Percentiles rank a stretch among this genome's conserved stretches.
Conservation (phyloP, 2,888 invertebrate genomes). For the Pheosia tremula region DNA sequence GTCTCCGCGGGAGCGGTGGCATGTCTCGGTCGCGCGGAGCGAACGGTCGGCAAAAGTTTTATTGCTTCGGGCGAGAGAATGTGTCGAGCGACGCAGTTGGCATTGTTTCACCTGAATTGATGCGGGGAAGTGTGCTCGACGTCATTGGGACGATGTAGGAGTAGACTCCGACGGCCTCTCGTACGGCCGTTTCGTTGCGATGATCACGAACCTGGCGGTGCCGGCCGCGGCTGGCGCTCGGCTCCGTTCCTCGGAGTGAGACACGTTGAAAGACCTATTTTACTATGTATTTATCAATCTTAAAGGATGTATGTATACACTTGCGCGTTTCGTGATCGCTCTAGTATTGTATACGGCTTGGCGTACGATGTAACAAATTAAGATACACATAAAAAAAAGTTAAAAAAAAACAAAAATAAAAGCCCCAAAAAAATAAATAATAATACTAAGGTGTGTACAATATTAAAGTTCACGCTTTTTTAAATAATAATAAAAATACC, state of each 20-base stretch:
- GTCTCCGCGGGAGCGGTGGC: conserved; percentile 67
- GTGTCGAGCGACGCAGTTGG: conserved; percentile 26
- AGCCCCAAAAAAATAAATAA: conserved; percentile 60
- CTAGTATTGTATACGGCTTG: conserved; percentile 82
- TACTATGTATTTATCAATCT: conserved; percentile 75
- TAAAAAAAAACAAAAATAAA: conserved; percentile 53
- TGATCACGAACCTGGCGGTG: conserved; percentile 29
- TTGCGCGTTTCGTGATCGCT: conserved; percentile 67
- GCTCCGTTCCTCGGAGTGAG: conserved; percentile 55
- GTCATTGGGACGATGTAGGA: conserved; percentile 8
- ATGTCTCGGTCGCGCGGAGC: conserved; percentile 57
- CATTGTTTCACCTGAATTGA: conserved; percentile 13
- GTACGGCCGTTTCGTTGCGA: conserved; percentile 22
- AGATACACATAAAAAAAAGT: conserved; percentile 65
- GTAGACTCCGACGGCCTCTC: not conserved
- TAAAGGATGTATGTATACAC: conserved; percentile 72
- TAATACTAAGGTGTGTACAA: conserved; percentile 78
- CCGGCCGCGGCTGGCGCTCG: conserved; percentile 20
- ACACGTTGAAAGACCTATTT: conserved; percentile 63
- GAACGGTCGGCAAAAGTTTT: conserved; percentile 24
- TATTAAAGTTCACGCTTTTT: conserved; percentile 76
- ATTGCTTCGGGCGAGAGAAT: conserved; percentile 29
- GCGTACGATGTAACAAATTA: conserved; percentile 74
- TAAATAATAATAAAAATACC: conserved; percentile 53
- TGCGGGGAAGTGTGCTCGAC: conserved; percentile 20